Evolutionary conservation across 2,888 invertebrate genomes (phyloP), one percentile per base, ranked within the genome.

Genomic region (Amphipyra berbera): DNA sequence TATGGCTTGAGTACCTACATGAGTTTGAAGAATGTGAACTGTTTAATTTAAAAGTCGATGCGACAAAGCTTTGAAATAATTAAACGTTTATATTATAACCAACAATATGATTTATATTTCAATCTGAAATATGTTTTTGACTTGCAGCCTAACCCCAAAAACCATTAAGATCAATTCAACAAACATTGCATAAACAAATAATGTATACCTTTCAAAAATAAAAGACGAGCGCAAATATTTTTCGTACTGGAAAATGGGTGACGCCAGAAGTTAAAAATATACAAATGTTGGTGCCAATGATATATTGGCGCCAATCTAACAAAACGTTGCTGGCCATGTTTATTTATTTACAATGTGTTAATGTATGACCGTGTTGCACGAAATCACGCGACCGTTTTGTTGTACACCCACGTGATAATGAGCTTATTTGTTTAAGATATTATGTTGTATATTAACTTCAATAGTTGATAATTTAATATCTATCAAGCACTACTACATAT

Each of bases 331-430:
- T 45, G 35, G 15, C 30, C 44, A 33, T 48, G 40, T 37, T 55
- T 48, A 41, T 70, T 70, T 50, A 41, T 70, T 59, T 54, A 54
- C 48, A 50, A 14, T 57, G 49, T 53, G 45, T 33, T 59, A 58
- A 55, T 50, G 27, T 41, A 13, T 61, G 42, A 44, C 42, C 33
- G 14, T 13, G 9, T 6, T 37, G 64, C 72, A 68, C 53, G 38
- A 42, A 53, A 63, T 75, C 63, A 54, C 75, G 56, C 63, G 70
- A 69, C 41, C 14, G 27, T 52, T 61, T 62, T 69, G 62, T 66
- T 45, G 27, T 33, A 49, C 44, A 42, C 48, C 3, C 57, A 53
- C 68, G 58, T 49, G 68, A 73, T 68, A 68, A 57, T 37, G 27
- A 15, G 15, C 27, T 21, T 58, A 72, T 68, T 68, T 72, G 66